phyloP scores from a whole-genome alignment of 2,797 vertebrate genomes.

The Phyllotis vaccarum region DNA sequence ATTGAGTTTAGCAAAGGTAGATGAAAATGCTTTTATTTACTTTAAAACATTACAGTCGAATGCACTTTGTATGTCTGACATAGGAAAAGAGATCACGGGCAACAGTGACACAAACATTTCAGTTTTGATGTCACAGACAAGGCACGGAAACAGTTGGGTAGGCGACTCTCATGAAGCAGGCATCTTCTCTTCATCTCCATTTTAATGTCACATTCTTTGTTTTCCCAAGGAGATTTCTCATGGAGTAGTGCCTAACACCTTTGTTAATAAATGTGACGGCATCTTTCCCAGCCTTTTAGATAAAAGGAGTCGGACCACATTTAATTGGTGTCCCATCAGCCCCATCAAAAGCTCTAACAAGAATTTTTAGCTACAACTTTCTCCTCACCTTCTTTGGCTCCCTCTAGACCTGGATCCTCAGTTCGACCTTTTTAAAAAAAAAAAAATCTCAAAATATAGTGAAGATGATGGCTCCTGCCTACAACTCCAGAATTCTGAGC shows the following conservation, averaged over 20 bases:
- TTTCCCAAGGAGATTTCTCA: background rate
- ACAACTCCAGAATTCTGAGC: background rate
- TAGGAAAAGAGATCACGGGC: background rate
- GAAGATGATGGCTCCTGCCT: background rate
- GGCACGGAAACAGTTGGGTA: conserved; percentile 10
- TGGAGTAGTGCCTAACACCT: background rate
- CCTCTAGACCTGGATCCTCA: background rate
- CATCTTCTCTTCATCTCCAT: background rate
- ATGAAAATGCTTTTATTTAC: conserved; percentile 76
- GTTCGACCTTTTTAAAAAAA: background rate
- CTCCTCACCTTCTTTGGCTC: background rate
- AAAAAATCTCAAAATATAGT: background rate
- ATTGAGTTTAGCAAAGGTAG: background rate
- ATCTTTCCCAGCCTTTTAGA: background rate
- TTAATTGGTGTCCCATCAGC: background rate
- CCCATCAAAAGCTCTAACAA: background rate
- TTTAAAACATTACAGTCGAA: conserved; percentile 64
- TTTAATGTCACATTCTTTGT: background rate
- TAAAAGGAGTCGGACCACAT: background rate
- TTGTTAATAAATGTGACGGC: background rate
- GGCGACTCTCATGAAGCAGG: background rate
- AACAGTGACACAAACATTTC: conserved; percentile 32
- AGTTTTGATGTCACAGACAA: conserved; percentile 32
- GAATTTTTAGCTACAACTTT: background rate
- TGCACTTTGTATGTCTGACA: conserved; percentile 36